Conservation (phyloP, 2,113 vertebrate genomes). For the Colinus virginianus region DNA sequence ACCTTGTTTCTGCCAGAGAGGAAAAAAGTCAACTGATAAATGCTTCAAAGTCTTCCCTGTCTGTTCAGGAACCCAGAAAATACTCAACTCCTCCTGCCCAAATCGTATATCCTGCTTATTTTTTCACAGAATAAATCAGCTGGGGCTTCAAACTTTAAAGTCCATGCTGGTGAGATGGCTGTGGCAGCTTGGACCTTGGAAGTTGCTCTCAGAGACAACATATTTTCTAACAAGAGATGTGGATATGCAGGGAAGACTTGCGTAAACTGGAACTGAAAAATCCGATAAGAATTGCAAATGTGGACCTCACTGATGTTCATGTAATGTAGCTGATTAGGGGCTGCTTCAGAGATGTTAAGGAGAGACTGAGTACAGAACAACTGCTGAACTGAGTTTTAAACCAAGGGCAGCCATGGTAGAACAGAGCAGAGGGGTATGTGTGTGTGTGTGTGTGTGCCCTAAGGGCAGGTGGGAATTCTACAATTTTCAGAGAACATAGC, state of each 20-base stretch:
- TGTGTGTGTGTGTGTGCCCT: not conserved
- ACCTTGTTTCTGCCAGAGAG: not conserved
- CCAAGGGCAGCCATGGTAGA: not conserved
- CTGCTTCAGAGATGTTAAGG: not conserved
- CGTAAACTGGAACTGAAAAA: not conserved
- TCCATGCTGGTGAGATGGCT: not conserved
- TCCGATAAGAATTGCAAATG: not conserved
- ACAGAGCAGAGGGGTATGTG: not conserved
- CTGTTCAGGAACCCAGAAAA: conserved; percentile 12
- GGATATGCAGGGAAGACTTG: not conserved
- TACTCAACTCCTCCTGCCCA: not conserved
- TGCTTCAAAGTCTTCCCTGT: conserved; percentile 6
- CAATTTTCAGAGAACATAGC: not conserved
- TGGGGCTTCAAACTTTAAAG: conserved; percentile 42
- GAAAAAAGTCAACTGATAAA: not conserved
- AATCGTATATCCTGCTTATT: not conserved
- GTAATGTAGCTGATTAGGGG: not conserved
- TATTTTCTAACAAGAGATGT: not conserved
- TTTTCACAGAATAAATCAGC: conserved; percentile 42
- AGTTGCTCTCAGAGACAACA: not conserved
- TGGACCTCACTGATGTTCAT: not conserved
- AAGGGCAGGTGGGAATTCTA: not conserved
- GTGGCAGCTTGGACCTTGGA: not conserved
- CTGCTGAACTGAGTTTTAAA: not conserved
- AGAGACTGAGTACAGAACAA: rapidly evolving